Base-by-base conservation (phyloP, 2,113 vertebrate genomes). In the Charina bottae region DNA sequence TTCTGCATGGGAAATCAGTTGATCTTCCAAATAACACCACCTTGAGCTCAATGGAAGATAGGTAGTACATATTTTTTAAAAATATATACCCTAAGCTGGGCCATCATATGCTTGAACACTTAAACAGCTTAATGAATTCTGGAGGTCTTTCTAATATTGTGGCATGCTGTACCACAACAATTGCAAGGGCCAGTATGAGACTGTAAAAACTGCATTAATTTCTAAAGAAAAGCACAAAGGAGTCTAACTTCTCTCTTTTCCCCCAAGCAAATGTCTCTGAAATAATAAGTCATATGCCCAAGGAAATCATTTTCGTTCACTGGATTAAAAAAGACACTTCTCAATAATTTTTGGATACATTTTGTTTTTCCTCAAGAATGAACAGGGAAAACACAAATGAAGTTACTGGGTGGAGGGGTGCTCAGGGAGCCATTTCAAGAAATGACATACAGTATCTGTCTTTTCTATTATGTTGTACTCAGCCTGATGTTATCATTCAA, bases 371-470 rank as follows among this genome's bases (percentile, higher is more conserved):
- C n/a, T n/a, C 54, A 94, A 92, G 91, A 26, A 46, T 90, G 54
- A 55, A 83, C 4, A 13, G 59, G 72, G 53, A 56, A 85, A 56
- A 93, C 83, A 93, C 26, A 0, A 2, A 1, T 92, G 92, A 83
- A 92, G 56, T 83, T 86, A 17, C 59, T 84, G 60, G 2, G 0
- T 13, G 49, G 58, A 64, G 68, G 89, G 89, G 54, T 60, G 83
- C 4, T 62, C 46, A 62, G 49, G 54, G 49, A 42, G 12, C 55
- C 78, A 89, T 88, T 86, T 83, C 88, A 89, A 91, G 56, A 95
- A 94, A 0, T 93, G 91, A 62, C 93, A 94, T 95, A 55, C 88
- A 59, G 33, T 37, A 91, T 93, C 93, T 83, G 54, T 94, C 88
- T 95, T 83, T 15, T 93, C 83, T 87, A 93, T 89, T 87, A 13